phyloP scores from a whole-genome alignment of 1,140 invertebrate genomes.

The Oppia nitens region DNA sequence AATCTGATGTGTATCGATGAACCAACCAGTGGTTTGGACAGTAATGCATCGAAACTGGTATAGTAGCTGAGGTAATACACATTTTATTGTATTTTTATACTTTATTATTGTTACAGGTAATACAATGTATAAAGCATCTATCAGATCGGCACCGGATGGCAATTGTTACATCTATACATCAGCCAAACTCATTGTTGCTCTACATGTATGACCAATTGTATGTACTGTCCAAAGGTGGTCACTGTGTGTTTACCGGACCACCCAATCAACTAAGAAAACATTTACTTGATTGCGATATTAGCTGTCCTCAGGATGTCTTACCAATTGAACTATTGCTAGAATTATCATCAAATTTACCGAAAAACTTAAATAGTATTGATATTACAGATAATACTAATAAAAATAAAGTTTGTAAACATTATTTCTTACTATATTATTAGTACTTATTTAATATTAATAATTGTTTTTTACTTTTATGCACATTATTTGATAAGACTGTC shows the following conservation, averaged over 20 bases:
- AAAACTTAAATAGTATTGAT: neutral
- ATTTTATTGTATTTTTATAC: neutral
- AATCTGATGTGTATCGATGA: conserved; percentile 24
- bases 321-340: neutral
- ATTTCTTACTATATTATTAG: too few species aligned
- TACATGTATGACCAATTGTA: neutral
- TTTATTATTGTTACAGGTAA: neutral
- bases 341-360: neutral
- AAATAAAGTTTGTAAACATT: too few species aligned
- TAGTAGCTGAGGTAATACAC: too few species aligned
- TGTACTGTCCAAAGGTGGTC: conserved; percentile 4
- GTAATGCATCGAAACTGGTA: conserved; percentile 27
- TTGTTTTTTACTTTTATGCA: too few species aligned
- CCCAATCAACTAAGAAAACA: neutral
- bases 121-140: neutral
- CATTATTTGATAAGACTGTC: too few species aligned
- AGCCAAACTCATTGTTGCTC: neutral
- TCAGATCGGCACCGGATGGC: neutral
- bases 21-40: conserved; percentile 41
- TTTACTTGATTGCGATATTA: neutral
- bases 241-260: neutral
- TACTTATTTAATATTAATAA: neutral
- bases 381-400: neutral
- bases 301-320: neutral
- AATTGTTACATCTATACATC: neutral